Base-by-base conservation (phyloP, 2,113 vertebrate genomes). In the Delphinus delphis region DNA sequence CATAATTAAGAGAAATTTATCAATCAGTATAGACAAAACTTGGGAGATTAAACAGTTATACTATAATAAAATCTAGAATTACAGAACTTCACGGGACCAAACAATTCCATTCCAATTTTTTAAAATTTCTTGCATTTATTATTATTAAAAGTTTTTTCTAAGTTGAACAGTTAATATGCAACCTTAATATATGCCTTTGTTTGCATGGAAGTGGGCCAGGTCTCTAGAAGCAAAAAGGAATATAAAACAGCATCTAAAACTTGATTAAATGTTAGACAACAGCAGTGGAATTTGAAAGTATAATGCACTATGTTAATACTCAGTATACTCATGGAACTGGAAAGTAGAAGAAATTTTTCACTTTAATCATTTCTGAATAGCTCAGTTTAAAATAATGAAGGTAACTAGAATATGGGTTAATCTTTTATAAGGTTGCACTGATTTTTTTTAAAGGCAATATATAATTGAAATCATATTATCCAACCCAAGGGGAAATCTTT, bases 41-140 rank as follows among this genome's bases (percentile, higher is more conserved):
- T 97, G 93, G 84, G 83, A 96, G 33, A 71, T 80, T 88, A 91
- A 93, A 89, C 85, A 47, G n/a, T 92, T 74, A 83, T 17, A 89
- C 28, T 41, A 70, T 85, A 89, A 79, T 92, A 70, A 33, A 94
- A 93, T 97, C 81, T 97, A 96, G 98, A 98, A 90, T 90, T 96
- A 97, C 91, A 97, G 18, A 98, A 94, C 10, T 94, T 97, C 74
- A 80, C 95, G 97, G 99, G 98, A 99, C 98, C 99, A 99, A 99
- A 97, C 96, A 97, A 94, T 98, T 98, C 98, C 98, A 97, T 98
- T 98, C 97, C 97, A 98, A 93, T 97, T 98, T 97, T 94, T 68
- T 90, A 95, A 95, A 97, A 96, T 83, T 86, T 97, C 80, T 91
- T 92, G 23, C 67, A 84, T 96, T 97, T 83, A 96, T 90, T 98